phyloP scores from a whole-genome alignment of 2,113 vertebrate species.

The Gulo gulo region DNA sequence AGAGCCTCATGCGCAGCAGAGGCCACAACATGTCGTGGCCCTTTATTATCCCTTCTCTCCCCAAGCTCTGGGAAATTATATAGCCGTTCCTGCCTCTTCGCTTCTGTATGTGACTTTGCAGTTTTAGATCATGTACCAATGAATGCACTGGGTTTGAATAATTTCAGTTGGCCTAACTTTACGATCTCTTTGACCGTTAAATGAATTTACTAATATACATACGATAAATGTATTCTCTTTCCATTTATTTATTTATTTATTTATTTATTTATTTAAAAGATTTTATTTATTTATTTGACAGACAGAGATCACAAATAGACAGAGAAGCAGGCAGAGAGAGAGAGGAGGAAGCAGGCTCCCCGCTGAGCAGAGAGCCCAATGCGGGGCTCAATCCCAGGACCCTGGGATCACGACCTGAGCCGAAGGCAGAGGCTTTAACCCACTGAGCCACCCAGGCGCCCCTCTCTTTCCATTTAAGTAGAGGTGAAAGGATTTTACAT shows the following conservation, averaged over 20 bases:
- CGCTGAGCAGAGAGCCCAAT: too few species aligned
- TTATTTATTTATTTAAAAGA: too few species aligned
- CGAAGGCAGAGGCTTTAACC: too few species aligned
- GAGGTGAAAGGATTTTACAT: slow-evolving; percentile 44
- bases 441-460: too few species aligned
- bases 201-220: slow-evolving; percentile 26
- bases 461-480: slow-evolving; percentile 23
- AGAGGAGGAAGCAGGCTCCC: too few species aligned
- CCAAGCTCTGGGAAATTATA: background rate
- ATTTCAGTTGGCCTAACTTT: slow-evolving; percentile 55
- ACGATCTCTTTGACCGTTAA: slow-evolving; percentile 34
- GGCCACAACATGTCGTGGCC: background rate
- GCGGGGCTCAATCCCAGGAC: too few species aligned
- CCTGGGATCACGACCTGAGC: too few species aligned
- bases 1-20: fast-evolving
- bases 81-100: background rate
- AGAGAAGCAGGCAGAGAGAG: too few species aligned
- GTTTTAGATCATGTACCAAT: slow-evolving; percentile 27
- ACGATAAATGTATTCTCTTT: slow-evolving; percentile 47
- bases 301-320: too few species aligned
- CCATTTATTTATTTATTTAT: background rate
- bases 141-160: slow-evolving; percentile 38
- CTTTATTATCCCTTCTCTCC: background rate
- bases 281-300: too few species aligned
- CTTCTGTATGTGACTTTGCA: background rate